These are phyloP conservation scores for Sparidentex hasta DNA, from an alignment of 2,797 vertebrate species.

Conservation along the genomic window DNA sequence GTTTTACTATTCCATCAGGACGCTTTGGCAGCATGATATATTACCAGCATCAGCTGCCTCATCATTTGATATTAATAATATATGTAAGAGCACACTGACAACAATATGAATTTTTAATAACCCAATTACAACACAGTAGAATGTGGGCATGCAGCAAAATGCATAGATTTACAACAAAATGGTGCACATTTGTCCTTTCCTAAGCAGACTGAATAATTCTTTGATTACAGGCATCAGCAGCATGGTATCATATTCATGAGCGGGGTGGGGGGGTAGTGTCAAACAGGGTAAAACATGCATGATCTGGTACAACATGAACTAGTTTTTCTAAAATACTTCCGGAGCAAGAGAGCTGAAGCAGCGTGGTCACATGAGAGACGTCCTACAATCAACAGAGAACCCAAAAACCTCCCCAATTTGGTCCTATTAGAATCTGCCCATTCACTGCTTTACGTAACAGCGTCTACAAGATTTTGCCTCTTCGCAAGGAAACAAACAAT, in stretches of 20 bases:
- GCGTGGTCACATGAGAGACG: not conserved
- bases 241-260: constrained; percentile 25
- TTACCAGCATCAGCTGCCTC: constrained; percentile 67
- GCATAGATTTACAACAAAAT: constrained; percentile 64
- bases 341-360: constrained; percentile 13
- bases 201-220: constrained; percentile 42
- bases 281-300: constrained; percentile 7
- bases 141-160: constrained; percentile 52
- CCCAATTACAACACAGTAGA: constrained; percentile 62
- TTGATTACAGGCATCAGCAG: constrained; percentile 39
- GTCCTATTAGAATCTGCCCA: constrained; percentile 33
- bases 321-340: constrained; percentile 37
- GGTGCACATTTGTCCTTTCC: constrained; percentile 30
- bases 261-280: constrained; percentile 21
- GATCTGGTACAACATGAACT: constrained; percentile 46
- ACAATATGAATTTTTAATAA: constrained; percentile 81
- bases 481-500: constrained; percentile 24
- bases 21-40: constrained; percentile 49
- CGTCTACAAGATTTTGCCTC: constrained; percentile 20
- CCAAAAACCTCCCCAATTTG: constrained; percentile 19
- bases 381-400: constrained; percentile 3
- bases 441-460: constrained; percentile 7
- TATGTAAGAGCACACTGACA: constrained; percentile 73
- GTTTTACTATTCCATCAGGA: constrained; percentile 28
- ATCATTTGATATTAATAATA: constrained; percentile 79